Conservation (phyloP, 1,140 invertebrate species). For the Bombus fervidus region DNA sequence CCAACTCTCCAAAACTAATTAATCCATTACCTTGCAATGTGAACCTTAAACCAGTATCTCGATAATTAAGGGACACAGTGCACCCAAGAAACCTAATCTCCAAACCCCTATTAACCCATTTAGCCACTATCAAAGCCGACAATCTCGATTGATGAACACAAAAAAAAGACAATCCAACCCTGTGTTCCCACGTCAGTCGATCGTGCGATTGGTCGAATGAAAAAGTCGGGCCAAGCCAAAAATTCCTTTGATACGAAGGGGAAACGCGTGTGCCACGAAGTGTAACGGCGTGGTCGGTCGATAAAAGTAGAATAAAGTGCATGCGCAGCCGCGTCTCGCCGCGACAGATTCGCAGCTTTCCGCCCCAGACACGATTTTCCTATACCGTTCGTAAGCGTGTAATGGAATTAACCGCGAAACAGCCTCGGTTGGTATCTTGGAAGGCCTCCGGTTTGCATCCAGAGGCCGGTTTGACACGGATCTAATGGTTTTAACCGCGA, state of each 20-base stretch:
- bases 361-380: not conserved
- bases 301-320: slow-evolving; percentile 60
- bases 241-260: slow-evolving; percentile 1
- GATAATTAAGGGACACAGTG: not conserved
- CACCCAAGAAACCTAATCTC: not conserved
- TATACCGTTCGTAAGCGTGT: slow-evolving; percentile 12
- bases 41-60: not conserved
- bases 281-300: slow-evolving; percentile 42
- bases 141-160: not conserved
- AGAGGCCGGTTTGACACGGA: slow-evolving; percentile 43
- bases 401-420: slow-evolving; percentile 61
- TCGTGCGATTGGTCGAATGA: not conserved
- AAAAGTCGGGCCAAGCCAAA: not conserved
- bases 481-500: slow-evolving; percentile 71
- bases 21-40: not conserved
- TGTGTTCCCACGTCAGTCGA: not conserved
- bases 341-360: not conserved
- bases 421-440: slow-evolving; percentile 51
- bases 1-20: slow-evolving; percentile 14
- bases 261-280: slow-evolving; percentile 5
- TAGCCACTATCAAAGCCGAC: not conserved
- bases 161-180: no score
- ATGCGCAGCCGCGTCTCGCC: slow-evolving; percentile 43
- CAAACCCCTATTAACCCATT: not conserved
- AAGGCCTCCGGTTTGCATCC: slow-evolving; percentile 56